Conservation (phyloP, 37 sponge, comb jelly and placozoan genomes). For the Corticium candelabrum region DNA sequence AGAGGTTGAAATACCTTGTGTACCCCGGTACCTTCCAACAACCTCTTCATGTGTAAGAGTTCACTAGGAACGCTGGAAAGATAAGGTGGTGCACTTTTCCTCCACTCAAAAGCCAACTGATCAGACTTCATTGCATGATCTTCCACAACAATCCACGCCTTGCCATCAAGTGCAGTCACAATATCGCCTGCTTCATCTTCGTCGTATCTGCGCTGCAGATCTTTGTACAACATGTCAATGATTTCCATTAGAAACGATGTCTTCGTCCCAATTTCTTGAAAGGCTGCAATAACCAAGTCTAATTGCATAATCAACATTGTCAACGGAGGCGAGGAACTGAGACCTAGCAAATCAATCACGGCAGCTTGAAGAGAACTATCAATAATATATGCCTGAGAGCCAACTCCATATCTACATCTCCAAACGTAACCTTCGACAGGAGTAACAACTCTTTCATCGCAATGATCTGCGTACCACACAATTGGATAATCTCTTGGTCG, state of each 20-base stretch:
- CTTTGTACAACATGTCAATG: not conserved
- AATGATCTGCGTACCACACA: too few relatives aligned
- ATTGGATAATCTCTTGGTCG: not conserved
- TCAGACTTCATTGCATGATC: not conserved
- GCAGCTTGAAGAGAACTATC: not conserved
- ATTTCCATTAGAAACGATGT: not conserved
- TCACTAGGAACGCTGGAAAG: not conserved
- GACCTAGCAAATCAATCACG: too few relatives aligned
- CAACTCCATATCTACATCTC: not conserved
- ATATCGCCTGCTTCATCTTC: not conserved
- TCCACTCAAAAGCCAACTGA: not conserved
- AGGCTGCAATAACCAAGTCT: not conserved
- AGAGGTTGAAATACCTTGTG: not conserved
- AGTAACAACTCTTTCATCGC: too few relatives aligned
- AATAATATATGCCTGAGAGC: not conserved
- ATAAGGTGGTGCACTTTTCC: not conserved
- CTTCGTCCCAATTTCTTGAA: not conserved
- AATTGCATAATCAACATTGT: slow-evolving; percentile 3
- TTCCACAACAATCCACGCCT: not conserved
- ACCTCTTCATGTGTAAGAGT: not conserved
- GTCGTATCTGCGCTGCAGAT: not conserved
- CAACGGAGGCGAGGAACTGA: too few relatives aligned
- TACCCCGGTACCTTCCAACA: not conserved
- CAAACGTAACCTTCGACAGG: not conserved
- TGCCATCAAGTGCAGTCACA: not conserved